Conservation (phyloP, 2,113 vertebrate genomes). For the Alces alces region DNA sequence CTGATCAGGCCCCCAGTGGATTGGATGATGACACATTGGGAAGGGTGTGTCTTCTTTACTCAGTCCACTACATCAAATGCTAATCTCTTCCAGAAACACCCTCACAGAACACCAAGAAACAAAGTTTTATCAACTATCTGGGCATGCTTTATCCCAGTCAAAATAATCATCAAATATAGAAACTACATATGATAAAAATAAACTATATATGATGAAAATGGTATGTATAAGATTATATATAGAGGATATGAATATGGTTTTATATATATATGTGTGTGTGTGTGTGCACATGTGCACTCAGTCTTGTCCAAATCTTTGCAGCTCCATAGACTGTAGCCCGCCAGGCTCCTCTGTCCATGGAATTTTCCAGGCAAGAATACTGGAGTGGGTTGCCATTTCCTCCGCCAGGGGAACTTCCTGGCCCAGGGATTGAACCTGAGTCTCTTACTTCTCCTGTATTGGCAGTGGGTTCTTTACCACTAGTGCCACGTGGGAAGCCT, state of each 20-base stretch:
- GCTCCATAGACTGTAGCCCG: fast-evolving
- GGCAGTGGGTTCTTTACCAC: not conserved
- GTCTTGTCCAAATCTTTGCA: not conserved
- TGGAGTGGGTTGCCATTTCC: not conserved
- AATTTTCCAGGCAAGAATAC: not conserved
- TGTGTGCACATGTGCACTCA: not conserved
- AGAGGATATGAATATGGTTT: not conserved
- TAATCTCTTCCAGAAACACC: not conserved
- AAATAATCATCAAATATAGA: not conserved
- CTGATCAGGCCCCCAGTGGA: not conserved
- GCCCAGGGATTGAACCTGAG: not conserved
- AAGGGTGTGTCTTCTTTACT: not conserved
- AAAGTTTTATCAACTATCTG: not conserved
- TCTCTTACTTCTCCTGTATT: not conserved
- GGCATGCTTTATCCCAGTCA: not conserved
- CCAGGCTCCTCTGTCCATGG: not conserved
- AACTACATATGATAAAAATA: not conserved
- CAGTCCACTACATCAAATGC: not conserved
- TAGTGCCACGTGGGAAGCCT: not conserved
- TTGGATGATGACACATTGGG: too few relatives aligned
- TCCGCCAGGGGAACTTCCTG: not conserved
- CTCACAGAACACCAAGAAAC: not conserved
- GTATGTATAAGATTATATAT: not conserved
- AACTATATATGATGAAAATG: not conserved
- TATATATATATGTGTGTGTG: not conserved